Percentiles rank a stretch among this genome's conserved stretches.
phyloP scores from a whole-genome alignment of 2,888 invertebrate species.

The Byasa hedistus region DNA sequence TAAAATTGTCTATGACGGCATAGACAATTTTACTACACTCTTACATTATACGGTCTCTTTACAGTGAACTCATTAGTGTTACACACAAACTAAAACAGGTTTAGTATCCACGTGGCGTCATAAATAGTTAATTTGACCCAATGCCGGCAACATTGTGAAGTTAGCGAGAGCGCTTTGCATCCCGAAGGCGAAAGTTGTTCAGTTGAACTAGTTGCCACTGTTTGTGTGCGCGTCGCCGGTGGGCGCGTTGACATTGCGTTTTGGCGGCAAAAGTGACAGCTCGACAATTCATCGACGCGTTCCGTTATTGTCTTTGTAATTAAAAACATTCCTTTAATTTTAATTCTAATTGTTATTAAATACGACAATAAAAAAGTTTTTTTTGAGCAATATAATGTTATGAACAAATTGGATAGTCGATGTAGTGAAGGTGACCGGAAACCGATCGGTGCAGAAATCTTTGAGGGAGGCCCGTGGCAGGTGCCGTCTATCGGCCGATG shows the following conservation, averaged over 20 bases:
- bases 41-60: not conserved
- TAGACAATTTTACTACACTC: not conserved
- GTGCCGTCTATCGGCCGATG: too few species aligned
- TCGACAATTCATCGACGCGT: conserved; percentile 3
- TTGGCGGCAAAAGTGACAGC: conserved; percentile 29
- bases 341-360: too few species aligned
- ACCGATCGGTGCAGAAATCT: too few species aligned
- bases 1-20: not conserved
- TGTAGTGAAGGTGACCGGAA: too few species aligned
- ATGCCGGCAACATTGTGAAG: conserved; percentile 46
- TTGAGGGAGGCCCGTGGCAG: too few species aligned
- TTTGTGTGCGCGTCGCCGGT: conserved; percentile 30
- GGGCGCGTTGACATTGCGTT: conserved; percentile 19
- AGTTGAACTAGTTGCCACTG: conserved; percentile 32
- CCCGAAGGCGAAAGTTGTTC: conserved; percentile 50
- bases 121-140: conserved; percentile 31
- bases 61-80: conserved; percentile 8
- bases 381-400: too few species aligned
- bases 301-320: not conserved
- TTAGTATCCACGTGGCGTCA: conserved; percentile 27
- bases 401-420: too few species aligned
- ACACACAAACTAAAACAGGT: conserved; percentile 20
- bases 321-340: too few species aligned
- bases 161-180: conserved; percentile 41
- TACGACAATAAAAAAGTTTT: too few species aligned